Conservation (phyloP, 1,140 invertebrate genomes). For the Drosophila azteca region DNA sequence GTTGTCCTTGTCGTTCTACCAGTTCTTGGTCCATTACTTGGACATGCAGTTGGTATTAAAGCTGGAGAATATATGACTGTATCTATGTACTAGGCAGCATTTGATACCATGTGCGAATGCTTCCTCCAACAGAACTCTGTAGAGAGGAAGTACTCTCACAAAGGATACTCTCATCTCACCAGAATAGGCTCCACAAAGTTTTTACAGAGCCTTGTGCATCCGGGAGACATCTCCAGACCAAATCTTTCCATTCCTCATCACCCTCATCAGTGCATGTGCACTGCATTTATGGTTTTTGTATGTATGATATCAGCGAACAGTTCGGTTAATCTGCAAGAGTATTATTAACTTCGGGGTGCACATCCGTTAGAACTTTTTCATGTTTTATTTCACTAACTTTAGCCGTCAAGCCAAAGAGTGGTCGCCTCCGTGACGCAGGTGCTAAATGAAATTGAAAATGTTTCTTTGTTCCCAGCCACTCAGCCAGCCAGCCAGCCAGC, state of each 20-base stretch:
- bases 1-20: conserved; percentile 31
- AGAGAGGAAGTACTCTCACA: too few relatives aligned
- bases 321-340: too few relatives aligned
- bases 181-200: too few relatives aligned
- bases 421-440: conserved; percentile 51
- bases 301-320: too few relatives aligned
- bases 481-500: neutral
- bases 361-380: neutral
- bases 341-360: neutral
- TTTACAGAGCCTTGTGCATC: too few relatives aligned
- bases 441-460: conserved; percentile 64
- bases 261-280: too few relatives aligned
- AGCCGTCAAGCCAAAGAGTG: conserved; percentile 31
- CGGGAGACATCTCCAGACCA: too few relatives aligned
- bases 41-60: conserved; percentile 51
- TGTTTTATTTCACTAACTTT: conserved; percentile 36
- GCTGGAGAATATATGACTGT: conserved; percentile 15
- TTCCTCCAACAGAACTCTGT: too few relatives aligned
- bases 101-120: neutral
- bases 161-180: too few relatives aligned
- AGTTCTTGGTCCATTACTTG: conserved; percentile 36
- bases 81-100: conserved; percentile 12
- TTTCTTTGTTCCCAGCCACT: conserved; percentile 27
- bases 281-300: too few relatives aligned
- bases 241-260: too few relatives aligned